These are phyloP conservation scores for Pholis gunnellus DNA, from an alignment of 2,113 vertebrate species.

Conservation along the genomic window DNA sequence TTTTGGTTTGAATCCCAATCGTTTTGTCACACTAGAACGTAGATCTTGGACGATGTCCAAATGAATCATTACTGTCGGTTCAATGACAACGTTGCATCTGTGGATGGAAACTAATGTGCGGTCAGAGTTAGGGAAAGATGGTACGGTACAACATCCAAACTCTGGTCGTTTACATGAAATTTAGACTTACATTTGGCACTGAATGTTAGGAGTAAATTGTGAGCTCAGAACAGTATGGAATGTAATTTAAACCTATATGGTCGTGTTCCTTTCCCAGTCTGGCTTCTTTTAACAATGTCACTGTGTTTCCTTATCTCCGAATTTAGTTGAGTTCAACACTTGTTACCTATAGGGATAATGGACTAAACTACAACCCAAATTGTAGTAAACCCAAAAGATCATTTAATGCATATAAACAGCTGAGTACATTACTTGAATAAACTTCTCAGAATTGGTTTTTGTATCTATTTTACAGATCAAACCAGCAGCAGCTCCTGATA, in stretches of 20 bases:
- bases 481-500: not conserved
- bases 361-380: not conserved
- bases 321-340: not conserved
- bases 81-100: not conserved
- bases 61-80: not conserved
- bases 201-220: not conserved
- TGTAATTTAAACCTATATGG: not conserved
- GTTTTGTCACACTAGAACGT: not conserved
- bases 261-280: not conserved
- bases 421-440: not conserved
- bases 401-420: not conserved
- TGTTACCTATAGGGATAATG: not conserved
- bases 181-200: not conserved
- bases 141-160: not conserved
- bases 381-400: constrained; percentile 3
- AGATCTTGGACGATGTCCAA: not conserved
- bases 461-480: not conserved
- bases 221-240: not conserved
- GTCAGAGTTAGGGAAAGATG: not conserved
- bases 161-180: not conserved
- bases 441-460: not conserved
- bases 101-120: not conserved
- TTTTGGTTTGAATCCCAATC: constrained; percentile 1
- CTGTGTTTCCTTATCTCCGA: not conserved
- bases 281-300: constrained; percentile 3